Base-by-base conservation (phyloP, 1,140 invertebrate species). In the Drosophila sechellia region DNA sequence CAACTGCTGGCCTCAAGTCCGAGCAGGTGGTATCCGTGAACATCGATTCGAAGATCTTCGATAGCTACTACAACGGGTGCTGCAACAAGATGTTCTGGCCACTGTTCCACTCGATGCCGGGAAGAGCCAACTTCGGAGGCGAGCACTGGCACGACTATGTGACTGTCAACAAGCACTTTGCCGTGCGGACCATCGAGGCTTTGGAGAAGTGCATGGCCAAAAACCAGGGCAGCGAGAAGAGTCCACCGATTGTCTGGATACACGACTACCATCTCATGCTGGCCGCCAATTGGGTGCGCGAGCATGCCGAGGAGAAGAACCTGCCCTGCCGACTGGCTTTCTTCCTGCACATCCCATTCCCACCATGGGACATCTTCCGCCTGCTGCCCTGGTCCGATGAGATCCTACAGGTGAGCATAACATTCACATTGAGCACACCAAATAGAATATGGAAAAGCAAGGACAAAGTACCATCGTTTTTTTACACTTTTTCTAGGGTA, bases 61-160 rank as follows among this genome's bases (percentile, higher is more conserved):
- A 97, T 81, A 95, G 95, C 25, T 98, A 97, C 90, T 98, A 98
- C 93, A 98, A 98, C 93, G 97, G 97, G 1, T 97, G 96, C 90
- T 98, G 97, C 90, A 98, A 98, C 90, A 97, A 96, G 4, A 97
- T 96, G 0, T 97, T 98, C 85, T 98, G 97, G 97, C 97, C 97
- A 0, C 93, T 98, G 3, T 98, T 98, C 84, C 97, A 98, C 86
- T 97, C 96, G 1, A 97, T 98, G 97, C 96, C 97, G 0, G 97
- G 94, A 65, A 92, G 95, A 27, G 96, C 96, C 6, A 95, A 95
- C 22, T 97, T 97, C 86, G 95, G 95, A 49, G 95, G 94, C 0
- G 96, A 97, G 52, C 95, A 97, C 74, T 98, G 97, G 97, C 94
- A 94, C 83, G 95, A 96, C 13, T 98, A 98, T 92, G 95, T 95